phyloP scores from a whole-genome alignment of 2,888 invertebrate genomes.

The Synergus laeviventris region DNA sequence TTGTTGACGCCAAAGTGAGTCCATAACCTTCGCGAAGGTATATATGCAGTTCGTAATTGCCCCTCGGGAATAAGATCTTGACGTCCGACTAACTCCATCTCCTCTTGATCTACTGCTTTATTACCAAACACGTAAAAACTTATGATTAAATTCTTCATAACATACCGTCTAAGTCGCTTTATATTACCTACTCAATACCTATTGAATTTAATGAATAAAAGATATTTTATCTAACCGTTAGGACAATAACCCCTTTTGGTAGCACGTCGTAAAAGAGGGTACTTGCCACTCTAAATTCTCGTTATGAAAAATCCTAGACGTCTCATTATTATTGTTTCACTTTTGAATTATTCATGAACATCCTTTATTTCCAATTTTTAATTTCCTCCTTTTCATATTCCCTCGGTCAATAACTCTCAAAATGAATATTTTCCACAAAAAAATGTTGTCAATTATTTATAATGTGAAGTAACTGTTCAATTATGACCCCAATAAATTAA shows the following conservation, averaged over 20 bases:
- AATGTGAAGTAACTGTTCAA: too few species aligned
- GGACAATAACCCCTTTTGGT: constrained; percentile 17
- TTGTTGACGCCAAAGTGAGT: constrained; percentile 19
- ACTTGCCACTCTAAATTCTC: constrained; percentile 17
- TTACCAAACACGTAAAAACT: constrained; percentile 33
- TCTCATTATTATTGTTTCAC: constrained; percentile 3
- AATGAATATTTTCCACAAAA: too few species aligned
- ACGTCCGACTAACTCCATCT: background rate
- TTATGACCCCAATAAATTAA: too few species aligned
- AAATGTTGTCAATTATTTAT: too few species aligned
- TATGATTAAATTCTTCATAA: constrained; percentile 39
- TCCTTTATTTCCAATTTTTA: background rate
- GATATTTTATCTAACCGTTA: constrained; percentile 10
- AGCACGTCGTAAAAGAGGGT: constrained; percentile 9
- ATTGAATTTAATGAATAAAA: constrained; percentile 36
- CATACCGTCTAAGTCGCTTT: constrained; percentile 4
- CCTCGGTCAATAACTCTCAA: too few species aligned
- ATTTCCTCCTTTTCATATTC: too few species aligned
- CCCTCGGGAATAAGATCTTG: constrained; percentile 11
- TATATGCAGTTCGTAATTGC: constrained; percentile 27
- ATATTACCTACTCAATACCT: constrained; percentile 28
- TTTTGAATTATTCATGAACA: background rate
- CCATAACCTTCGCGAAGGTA: constrained; percentile 32
- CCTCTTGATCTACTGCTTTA: constrained; percentile 18
- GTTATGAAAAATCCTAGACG: constrained; percentile 11